Evolutionary conservation across 2,797 vertebrate genomes (phyloP).

Genomic region (Arrhamphus sclerolepis): DNA sequence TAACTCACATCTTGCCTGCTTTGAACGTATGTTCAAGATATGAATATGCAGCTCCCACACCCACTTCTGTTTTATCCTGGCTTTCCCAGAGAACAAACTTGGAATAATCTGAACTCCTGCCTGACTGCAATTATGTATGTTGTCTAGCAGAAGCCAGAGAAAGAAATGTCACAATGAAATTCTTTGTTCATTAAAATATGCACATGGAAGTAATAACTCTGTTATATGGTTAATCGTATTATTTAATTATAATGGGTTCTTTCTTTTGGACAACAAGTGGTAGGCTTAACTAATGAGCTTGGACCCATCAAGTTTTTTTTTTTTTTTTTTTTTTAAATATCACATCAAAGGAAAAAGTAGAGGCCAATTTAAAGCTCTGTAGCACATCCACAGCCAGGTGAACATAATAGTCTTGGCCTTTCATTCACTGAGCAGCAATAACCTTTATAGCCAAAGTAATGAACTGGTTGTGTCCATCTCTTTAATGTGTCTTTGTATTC

Average conservation of each 20-base stretch:
- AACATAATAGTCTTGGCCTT: constrained; percentile 77
- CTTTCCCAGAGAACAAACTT: constrained; percentile 47
- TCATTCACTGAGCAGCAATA: constrained; percentile 76
- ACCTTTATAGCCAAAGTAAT: constrained; percentile 79
- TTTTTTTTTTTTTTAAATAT: constrained; percentile 52
- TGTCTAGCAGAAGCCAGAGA: constrained; percentile 48
- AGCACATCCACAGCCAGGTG: constrained; percentile 72
- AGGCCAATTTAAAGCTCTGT: constrained; percentile 75
- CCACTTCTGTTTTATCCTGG: constrained; percentile 46
- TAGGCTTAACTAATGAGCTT: constrained; percentile 72
- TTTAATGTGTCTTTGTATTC: constrained; percentile 78
- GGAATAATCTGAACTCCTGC: constrained; percentile 46
- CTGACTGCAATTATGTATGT: constrained; percentile 49
- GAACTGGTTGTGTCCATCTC: constrained; percentile 73
- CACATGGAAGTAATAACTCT: background rate
- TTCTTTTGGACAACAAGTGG: constrained; percentile 58
- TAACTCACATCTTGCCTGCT: constrained; percentile 35
- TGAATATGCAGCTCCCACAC: constrained; percentile 50
- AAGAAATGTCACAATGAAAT: constrained; percentile 26
- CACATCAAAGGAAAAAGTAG: constrained; percentile 66
- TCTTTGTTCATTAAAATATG: constrained; percentile 17
- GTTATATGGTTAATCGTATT: constrained; percentile 27
- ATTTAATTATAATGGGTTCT: constrained; percentile 1
- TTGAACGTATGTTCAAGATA: constrained; percentile 44
- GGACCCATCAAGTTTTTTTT: constrained; percentile 60